phyloP scores from a whole-genome alignment of 2,888 invertebrate species.

The Cephalotes varians region DNA sequence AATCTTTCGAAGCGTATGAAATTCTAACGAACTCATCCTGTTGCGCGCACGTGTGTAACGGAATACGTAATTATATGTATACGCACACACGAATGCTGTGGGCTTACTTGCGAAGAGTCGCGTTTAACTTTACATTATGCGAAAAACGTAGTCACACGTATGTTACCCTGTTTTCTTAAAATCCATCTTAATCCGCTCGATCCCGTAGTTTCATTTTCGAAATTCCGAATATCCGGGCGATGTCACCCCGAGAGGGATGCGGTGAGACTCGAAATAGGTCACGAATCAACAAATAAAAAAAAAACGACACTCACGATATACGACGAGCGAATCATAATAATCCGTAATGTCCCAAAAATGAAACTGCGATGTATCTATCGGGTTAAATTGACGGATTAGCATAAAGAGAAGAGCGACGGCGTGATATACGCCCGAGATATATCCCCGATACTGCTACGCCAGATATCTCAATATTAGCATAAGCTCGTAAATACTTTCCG shows the following conservation, averaged over 20 bases:
- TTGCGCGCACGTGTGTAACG: slow-evolving; percentile 49
- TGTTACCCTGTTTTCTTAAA: background rate
- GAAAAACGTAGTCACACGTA: background rate
- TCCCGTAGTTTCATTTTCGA: background rate
- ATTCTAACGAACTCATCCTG: slow-evolving; percentile 54
- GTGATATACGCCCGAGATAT: slow-evolving; percentile 45
- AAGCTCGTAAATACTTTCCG: slow-evolving; percentile 54
- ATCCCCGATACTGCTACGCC: slow-evolving; percentile 47
- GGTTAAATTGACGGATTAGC: slow-evolving; percentile 51
- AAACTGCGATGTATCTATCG: slow-evolving; percentile 35
- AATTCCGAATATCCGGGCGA: background rate
- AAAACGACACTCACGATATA: background rate
- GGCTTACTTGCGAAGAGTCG: slow-evolving; percentile 18
- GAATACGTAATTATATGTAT: slow-evolving; percentile 47
- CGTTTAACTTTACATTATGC: background rate
- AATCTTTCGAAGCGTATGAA: slow-evolving; percentile 56
- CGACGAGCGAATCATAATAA: slow-evolving; percentile 43
- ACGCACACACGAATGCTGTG: background rate
- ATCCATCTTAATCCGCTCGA: background rate
- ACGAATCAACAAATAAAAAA: slow-evolving; percentile 5
- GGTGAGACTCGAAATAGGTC: slow-evolving; percentile 2
- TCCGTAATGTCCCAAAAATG: slow-evolving; percentile 27
- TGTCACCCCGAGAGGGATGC: background rate
- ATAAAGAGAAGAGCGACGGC: slow-evolving; percentile 46
- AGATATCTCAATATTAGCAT: slow-evolving; percentile 53